These are phyloP conservation scores for Cetonia aurata DNA, from an alignment of 2,888 invertebrate genomes.

Conservation along the genomic window DNA sequence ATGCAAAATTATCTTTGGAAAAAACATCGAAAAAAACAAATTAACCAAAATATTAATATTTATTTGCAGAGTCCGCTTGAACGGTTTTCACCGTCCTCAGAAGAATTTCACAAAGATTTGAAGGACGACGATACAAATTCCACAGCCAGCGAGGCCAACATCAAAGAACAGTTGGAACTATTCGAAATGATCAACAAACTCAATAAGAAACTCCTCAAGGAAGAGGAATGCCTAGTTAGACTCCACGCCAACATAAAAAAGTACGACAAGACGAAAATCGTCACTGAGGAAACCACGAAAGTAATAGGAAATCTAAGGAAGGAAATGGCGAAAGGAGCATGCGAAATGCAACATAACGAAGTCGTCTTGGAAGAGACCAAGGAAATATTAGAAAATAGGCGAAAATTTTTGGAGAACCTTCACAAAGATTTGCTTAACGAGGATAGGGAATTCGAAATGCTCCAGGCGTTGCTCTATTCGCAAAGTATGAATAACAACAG, in stretches of 20 bases:
- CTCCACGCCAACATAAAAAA: slow-evolving; percentile 71
- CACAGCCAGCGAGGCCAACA: slow-evolving; percentile 70
- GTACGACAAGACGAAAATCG: slow-evolving; percentile 61
- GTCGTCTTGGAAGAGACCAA: slow-evolving; percentile 64
- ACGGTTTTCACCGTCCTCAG: slow-evolving; percentile 64
- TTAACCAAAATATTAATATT: too few relatives aligned
- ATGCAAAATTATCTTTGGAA: neutral
- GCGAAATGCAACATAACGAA: slow-evolving; percentile 66
- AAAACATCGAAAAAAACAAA: too few relatives aligned
- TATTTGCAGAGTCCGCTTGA: slow-evolving; percentile 59
- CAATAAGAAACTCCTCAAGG: slow-evolving; percentile 79
- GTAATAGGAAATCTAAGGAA: slow-evolving; percentile 60
- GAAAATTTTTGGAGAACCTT: slow-evolving; percentile 61
- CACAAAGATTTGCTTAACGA: slow-evolving; percentile 62
- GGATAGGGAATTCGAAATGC: slow-evolving; percentile 65
- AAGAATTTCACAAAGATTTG: slow-evolving; percentile 61
- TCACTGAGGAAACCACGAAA: slow-evolving; percentile 59
- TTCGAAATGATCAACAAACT: slow-evolving; percentile 80
- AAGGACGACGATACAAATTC: slow-evolving; percentile 63
- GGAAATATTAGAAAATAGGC: slow-evolving; percentile 60
- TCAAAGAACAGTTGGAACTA: slow-evolving; percentile 76
- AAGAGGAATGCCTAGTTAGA: slow-evolving; percentile 79
- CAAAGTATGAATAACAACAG: slow-evolving; percentile 51
- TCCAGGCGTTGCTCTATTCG: slow-evolving; percentile 63
- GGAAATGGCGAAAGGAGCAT: slow-evolving; percentile 65